Base-by-base conservation (phyloP, 2,888 invertebrate species). In the Xestobium rufovillosum region DNA sequence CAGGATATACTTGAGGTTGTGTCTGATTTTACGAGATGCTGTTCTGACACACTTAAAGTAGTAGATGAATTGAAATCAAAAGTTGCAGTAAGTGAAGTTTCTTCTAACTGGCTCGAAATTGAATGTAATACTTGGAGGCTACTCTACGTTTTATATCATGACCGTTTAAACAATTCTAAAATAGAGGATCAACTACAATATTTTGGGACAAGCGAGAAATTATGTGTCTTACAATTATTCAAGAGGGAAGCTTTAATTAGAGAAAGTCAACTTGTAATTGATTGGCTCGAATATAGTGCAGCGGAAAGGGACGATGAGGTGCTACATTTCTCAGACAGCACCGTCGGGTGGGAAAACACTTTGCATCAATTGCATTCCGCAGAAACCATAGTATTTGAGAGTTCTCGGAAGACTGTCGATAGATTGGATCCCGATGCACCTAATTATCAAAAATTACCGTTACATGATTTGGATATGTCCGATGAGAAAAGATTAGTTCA, bases 101-200 rank as follows among this genome's bases (percentile, higher is more conserved):
- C 56, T 26, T 57, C 59, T 40, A 62, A 62, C 38, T 80, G 78
- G 77, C 55, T 94, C 23, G 80, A 83, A 43, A 80, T 83, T 52
- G 95, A 95, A 60, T 75, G 84, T 17, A 85, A 88, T 55, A 91
- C 88, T 1, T 95, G 94, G 94, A 76, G 86, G 49, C 70, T 95
- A 14, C 57, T 94, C 3, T 77, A 80, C 51, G 83, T 83, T 43
- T 66, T 95, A 9, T 91, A 85, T 64, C 77, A 83, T 47, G 90
- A 94, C 65, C 76, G 90, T 14, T 66, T 86, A 31, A 57, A 50
- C 33, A 52, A 53, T 38, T n/a, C n/a, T n/a, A n/a, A n/a, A n/a
- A n/a, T n/a, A n/a, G 43, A 50, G 30, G 41, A 41, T 3, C 26
- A 41, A 14, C 36, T 38, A 15, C 56, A 63, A 37, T 65, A 64